Conservation (phyloP, 2,888 invertebrate genomes). For the Protophormia terraenovae region DNA sequence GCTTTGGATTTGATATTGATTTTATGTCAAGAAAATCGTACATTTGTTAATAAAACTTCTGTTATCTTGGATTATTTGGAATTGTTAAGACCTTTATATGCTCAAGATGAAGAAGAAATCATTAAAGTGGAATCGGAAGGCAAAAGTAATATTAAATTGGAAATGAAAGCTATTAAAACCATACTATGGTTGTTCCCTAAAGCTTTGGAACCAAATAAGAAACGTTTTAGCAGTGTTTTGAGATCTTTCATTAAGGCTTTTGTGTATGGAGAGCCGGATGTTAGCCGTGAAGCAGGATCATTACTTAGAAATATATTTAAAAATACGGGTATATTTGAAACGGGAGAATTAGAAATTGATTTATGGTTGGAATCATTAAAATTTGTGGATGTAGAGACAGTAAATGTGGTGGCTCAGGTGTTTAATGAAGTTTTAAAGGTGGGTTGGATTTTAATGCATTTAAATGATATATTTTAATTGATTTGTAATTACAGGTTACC, state of each 20-base stretch:
- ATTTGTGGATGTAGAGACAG: conserved; percentile 71
- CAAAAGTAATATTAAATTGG: conserved; percentile 73
- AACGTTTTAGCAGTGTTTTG: conserved; percentile 83
- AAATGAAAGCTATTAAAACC: conserved; percentile 80
- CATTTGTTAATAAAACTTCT: conserved; percentile 79
- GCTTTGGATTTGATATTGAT: conserved; percentile 78
- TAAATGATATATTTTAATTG: neutral
- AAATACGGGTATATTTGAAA: conserved; percentile 85
- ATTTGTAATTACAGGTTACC: conserved; percentile 70
- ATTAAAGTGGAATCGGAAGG: neutral
- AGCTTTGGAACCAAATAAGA: conserved; percentile 82
- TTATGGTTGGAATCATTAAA: conserved; percentile 84
- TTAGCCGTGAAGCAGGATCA: conserved; percentile 82
- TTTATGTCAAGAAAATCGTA: conserved; percentile 78
- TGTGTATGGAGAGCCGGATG: conserved; percentile 76
- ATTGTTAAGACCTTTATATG: conserved; percentile 78
- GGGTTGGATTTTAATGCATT: neutral
- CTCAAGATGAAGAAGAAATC: conserved; percentile 63
- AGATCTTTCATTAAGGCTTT: conserved; percentile 84
- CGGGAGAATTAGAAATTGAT: conserved; percentile 84
- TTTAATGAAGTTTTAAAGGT: conserved; percentile 74
- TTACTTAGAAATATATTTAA: conserved; percentile 84
- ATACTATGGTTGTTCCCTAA: conserved; percentile 81
- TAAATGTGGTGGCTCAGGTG: conserved; percentile 74
- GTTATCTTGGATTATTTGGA: conserved; percentile 79